Evolutionary conservation across 1,140 invertebrate species (phyloP).

Genomic region (Eumeta japonica): DNA sequence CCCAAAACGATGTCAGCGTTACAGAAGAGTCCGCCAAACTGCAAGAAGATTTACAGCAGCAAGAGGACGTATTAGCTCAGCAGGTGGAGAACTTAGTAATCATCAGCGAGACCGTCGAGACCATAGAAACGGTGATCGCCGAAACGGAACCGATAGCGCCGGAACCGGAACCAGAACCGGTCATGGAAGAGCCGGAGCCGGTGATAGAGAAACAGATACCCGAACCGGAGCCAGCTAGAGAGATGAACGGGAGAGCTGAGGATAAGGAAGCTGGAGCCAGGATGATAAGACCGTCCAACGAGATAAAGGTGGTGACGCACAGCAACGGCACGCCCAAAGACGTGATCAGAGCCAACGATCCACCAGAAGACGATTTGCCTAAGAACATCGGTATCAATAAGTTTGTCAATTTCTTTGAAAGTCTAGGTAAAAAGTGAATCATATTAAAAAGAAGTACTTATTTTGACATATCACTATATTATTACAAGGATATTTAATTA

Average conservation of each 20-base stretch:
- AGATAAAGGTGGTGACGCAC: conserved; percentile 44
- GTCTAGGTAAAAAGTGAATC: conserved; percentile 42
- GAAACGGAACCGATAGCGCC: not conserved
- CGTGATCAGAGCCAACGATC: conserved; percentile 48
- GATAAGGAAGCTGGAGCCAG: conserved; percentile 7
- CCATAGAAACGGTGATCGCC: not conserved
- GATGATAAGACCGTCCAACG: conserved; percentile 35
- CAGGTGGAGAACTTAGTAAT: not conserved
- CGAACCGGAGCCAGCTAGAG: not conserved
- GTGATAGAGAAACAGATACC: not conserved
- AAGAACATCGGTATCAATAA: conserved; percentile 53
- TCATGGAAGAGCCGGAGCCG: not conserved
- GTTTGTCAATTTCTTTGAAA: conserved; percentile 51
- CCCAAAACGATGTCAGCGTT: no score
- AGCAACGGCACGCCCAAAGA: conserved; percentile 34
- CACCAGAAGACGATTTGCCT: conserved; percentile 47
- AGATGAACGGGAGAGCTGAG: not conserved
- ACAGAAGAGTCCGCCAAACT: no score
- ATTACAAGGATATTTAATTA: no score
- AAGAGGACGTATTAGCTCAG: not conserved
- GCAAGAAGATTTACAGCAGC: no score
- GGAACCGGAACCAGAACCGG: not conserved
- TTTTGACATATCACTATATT: no score
- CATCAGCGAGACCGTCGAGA: no score
- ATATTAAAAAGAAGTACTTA: no score